Percentiles rank a stretch among this genome's conserved stretches.
Evolutionary conservation across 2,113 vertebrate genomes (phyloP).

Genomic region (Onychostruthus taczanowskii): DNA sequence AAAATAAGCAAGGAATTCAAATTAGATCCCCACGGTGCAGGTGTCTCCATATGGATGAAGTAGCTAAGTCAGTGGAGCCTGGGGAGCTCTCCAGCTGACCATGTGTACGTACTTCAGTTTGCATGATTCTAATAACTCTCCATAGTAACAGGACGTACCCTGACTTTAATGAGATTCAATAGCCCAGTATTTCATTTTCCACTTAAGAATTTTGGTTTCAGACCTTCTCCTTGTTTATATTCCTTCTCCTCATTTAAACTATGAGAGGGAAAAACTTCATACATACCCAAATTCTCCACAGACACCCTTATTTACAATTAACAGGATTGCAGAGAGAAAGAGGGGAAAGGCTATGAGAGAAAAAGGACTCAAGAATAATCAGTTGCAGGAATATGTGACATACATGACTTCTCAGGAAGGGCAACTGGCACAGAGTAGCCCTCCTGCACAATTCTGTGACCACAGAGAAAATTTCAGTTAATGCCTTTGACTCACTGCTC

Average conservation of each 20-base stretch:
- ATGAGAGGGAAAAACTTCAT: not conserved
- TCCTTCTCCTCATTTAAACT: not conserved
- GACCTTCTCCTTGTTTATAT: not conserved
- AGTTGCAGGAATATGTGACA: rapidly evolving
- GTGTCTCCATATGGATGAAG: not conserved
- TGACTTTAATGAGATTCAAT: not conserved
- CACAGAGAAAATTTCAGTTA: not conserved
- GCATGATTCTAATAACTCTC: not conserved
- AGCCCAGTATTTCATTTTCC: not conserved
- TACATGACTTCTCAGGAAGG: not conserved
- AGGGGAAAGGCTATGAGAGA: not conserved
- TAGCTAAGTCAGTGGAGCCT: not conserved
- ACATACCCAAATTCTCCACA: not conserved
- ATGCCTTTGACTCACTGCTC: not conserved
- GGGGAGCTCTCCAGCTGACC: not conserved
- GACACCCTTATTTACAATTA: not conserved
- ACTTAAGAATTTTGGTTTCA: not conserved
- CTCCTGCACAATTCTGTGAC: not conserved
- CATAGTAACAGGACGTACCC: not conserved
- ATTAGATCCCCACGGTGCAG: not conserved
- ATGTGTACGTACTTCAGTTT: rapidly evolving
- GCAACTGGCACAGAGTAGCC: not conserved
- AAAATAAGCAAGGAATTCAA: not conserved
- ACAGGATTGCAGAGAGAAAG: not conserved
- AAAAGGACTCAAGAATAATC: not conserved